These are phyloP conservation scores for Australoheros scitulus DNA, from an alignment of 2,113 vertebrate genomes.

Conservation along the genomic window DNA sequence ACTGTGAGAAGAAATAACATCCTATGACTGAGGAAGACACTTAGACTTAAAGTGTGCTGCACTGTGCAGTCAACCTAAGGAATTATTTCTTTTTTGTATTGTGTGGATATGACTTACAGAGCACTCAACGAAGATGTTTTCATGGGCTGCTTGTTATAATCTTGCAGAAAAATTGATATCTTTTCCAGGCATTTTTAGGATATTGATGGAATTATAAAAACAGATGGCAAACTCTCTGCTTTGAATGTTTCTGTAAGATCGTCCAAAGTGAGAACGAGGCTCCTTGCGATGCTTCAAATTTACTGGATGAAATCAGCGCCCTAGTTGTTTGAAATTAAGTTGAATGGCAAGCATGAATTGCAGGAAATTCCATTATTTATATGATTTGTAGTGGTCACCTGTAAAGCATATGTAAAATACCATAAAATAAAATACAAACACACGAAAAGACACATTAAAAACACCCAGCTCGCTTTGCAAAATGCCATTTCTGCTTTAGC, in stretches of 20 bases:
- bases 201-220: not conserved
- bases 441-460: not conserved
- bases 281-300: not conserved
- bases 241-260: not conserved
- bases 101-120: constrained; percentile 14
- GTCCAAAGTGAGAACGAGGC: too few relatives aligned
- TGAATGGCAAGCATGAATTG: not conserved
- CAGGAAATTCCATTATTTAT: not conserved
- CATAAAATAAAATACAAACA: not conserved
- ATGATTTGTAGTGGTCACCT: not conserved
- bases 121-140: too few relatives aligned
- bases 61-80: constrained; percentile 8
- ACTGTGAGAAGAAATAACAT: not conserved
- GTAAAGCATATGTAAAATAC: constrained; percentile 1
- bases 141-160: not conserved
- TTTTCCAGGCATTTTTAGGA: not conserved
- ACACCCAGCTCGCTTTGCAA: not conserved
- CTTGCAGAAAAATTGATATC: not conserved
- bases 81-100: constrained; percentile 10
- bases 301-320: not conserved
- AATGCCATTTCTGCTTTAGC: not conserved
- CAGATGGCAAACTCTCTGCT: not conserved
- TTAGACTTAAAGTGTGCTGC: not conserved
- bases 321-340: not conserved
- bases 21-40: not conserved